Percentiles rank a stretch among this genome's conserved stretches.
Evolutionary conservation across 2,888 invertebrate genomes (phyloP).

Genomic region (Drosophila incognita): DNA sequence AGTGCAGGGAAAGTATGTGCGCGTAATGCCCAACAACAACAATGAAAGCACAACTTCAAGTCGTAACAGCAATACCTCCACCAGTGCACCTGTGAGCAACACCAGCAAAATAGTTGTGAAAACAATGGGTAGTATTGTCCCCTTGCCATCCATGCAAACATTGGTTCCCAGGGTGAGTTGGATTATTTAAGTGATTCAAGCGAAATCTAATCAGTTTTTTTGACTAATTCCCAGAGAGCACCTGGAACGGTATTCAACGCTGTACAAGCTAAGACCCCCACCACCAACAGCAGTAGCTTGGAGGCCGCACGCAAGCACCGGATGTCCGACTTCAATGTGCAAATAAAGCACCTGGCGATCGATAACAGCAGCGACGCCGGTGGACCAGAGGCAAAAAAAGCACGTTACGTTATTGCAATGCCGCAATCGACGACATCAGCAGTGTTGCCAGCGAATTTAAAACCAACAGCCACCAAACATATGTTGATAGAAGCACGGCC

Average conservation of each 20-base stretch:
- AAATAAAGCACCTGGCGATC: conserved; percentile 70
- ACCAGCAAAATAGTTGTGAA: conserved; percentile 75
- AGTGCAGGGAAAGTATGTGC: conserved; percentile 86
- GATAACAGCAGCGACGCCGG: conserved; percentile 42
- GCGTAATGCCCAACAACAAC: conserved; percentile 86
- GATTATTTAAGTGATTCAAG: neutral
- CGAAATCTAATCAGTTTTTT: neutral
- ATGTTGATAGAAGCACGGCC: conserved; percentile 17
- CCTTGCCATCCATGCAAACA: conserved; percentile 69
- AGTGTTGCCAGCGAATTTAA: neutral
- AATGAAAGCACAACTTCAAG: conserved; percentile 41
- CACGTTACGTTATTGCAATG: conserved; percentile 76
- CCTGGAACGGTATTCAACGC: conserved; percentile 3
- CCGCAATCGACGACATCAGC: conserved; percentile 42
- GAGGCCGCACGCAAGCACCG: conserved; percentile 72
- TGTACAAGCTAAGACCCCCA: conserved; percentile 15
- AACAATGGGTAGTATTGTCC: conserved; percentile 71
- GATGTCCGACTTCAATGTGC: conserved; percentile 78
- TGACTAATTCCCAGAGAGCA: conserved; percentile 15
- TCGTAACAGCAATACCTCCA: conserved; percentile 17
- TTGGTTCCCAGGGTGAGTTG: conserved; percentile 61
- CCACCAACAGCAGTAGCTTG: conserved; percentile 19
- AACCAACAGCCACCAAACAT: conserved; percentile 34
- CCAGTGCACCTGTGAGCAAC: conserved; percentile 37
- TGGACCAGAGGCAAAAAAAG: conserved; percentile 67